A percentile compares a stretch with the other conserved stretches of the same genome.
Evolutionary conservation across 2,888 invertebrate genomes (phyloP).

Genomic region (Shargacucullia verbasci): DNA sequence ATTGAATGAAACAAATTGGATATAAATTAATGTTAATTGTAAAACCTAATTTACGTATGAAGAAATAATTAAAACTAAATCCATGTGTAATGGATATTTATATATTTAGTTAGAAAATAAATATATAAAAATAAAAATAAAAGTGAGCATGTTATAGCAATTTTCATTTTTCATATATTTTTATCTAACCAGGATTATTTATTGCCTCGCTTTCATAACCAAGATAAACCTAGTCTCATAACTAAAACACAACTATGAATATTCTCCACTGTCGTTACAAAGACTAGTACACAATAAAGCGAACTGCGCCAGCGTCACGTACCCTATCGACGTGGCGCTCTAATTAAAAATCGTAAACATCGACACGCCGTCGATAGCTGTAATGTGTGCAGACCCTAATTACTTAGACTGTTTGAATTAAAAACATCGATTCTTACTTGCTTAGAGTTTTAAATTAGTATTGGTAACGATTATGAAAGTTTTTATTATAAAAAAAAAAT

Average conservation of each 20-base stretch:
- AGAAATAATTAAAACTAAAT: too few relatives aligned
- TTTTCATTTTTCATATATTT: too few relatives aligned
- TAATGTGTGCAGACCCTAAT: constrained; percentile 60
- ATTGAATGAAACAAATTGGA: constrained; percentile 18
- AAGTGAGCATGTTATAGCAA: too few relatives aligned
- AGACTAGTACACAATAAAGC: constrained; percentile 47
- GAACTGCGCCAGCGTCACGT: constrained; percentile 52
- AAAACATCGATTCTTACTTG: constrained; percentile 47
- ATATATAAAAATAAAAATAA: too few relatives aligned
- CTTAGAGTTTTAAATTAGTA: constrained; percentile 30
- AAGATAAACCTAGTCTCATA: constrained; percentile 1
- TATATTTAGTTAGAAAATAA: too few relatives aligned
- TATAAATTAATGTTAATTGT: background rate
- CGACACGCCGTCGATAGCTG: constrained; percentile 48
- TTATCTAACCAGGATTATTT: too few relatives aligned
- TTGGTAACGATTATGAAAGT: too few relatives aligned
- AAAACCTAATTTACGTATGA: too few relatives aligned
- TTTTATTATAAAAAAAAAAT: too few relatives aligned
- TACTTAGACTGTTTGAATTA: constrained; percentile 52
- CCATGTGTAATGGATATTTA: too few relatives aligned
- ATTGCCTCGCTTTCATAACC: too few relatives aligned
- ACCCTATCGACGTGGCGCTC: constrained; percentile 56
- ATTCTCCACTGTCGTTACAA: constrained; percentile 41
- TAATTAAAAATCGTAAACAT: constrained; percentile 80
- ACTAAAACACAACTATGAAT: constrained; percentile 27